A percentile compares a stretch with the other conserved stretches of the same genome.
These are phyloP conservation scores for Drosophila formosana DNA, from an alignment of 2,888 invertebrate species.

Conservation along the genomic window DNA sequence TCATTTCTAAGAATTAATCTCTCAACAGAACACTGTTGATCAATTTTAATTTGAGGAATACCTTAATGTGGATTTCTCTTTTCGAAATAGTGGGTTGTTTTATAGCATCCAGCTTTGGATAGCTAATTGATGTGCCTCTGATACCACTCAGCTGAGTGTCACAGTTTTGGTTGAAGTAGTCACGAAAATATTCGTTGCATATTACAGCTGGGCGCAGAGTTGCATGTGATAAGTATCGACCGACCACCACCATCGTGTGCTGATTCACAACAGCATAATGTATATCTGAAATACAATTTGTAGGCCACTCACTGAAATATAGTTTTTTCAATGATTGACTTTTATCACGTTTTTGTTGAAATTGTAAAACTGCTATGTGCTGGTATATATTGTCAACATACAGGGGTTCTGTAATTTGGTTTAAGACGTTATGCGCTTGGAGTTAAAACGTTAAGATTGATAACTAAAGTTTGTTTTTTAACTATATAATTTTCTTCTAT, in stretches of 20 bases:
- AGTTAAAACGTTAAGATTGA: too few species aligned
- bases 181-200: slow-evolving; percentile 7
- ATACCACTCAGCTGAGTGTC: slow-evolving; percentile 14
- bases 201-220: neutral
- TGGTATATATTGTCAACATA: too few species aligned
- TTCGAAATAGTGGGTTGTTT: slow-evolving; percentile 35
- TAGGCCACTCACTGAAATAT: too few species aligned
- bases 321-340: too few species aligned
- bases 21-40: neutral
- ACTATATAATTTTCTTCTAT: too few species aligned
- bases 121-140: neutral
- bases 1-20: neutral
- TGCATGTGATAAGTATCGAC: slow-evolving; percentile 17
- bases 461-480: too few species aligned
- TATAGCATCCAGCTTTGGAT: slow-evolving; percentile 23
- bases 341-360: too few species aligned
- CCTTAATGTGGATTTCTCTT: neutral
- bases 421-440: too few species aligned
- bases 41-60: neutral
- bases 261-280: neutral
- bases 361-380: too few species aligned
- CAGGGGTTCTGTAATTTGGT: too few species aligned
- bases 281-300: neutral
- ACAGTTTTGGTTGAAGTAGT: neutral
- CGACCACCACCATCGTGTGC: slow-evolving; percentile 44